Evolutionary conservation across 2,888 invertebrate species (phyloP), one percentile per base, ranked within the genome.

Genomic region (Pseudolycoriella hygida): DNA sequence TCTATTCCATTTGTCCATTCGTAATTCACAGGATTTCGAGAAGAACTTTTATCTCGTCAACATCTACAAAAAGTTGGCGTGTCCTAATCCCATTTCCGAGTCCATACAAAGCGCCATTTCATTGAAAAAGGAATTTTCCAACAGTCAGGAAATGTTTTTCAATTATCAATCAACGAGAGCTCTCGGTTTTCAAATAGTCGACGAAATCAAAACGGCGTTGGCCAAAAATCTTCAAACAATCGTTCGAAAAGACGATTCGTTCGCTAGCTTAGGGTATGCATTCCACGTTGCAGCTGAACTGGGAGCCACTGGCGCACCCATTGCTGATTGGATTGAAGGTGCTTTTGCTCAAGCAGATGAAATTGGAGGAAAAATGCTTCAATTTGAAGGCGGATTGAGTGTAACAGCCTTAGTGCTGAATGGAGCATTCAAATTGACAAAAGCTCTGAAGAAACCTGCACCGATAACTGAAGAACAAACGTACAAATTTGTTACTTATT

Each of bases 281-380:
- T 84, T 94, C 54, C 79, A 80, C 47, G 72, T 86, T 43, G 87
- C 88, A n/a, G 70, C 84, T 40, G 73, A 80, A 51, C 67, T 92
- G 52, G 75, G 76, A 2, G 18, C 17, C 10, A 15, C 25, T 30
- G 74, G 72, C 0, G 47, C 64, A 1, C 66, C 71, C 60, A 77
- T 77, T 47, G 79, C 80, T 14, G 71, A 68, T 41, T 44, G 46
- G 39, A 80, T 93, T 18, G 92, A 93, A 64, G 90, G 93, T 60
- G 82, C 87, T n/a, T 70, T 96, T 48, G 80, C 87, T 3, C 92
- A 94, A 57, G 94, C 94, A 2, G 96, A 97, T 66, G 94, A 96
- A 71, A 82, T 89, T 3, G 88, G 94, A 66, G 81, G 85, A 11
- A 77, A 77, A 56, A 78, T 83, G 55, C 68, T 90, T 49, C 86